Conservation (phyloP, 1,140 invertebrate genomes). For the Gonioctena quinquepunctata region DNA sequence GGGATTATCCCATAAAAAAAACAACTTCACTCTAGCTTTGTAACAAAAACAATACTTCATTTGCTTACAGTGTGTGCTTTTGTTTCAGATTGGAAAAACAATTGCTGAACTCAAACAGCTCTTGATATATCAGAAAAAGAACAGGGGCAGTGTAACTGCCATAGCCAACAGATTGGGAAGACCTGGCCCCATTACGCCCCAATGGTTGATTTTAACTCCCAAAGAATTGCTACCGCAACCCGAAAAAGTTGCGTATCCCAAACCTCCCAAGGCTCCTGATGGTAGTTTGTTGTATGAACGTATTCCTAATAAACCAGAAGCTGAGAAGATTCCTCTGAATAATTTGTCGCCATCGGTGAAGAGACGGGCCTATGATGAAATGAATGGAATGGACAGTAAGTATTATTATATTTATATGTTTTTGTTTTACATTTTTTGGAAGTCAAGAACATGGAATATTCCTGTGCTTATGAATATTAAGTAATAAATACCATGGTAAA, state of each 20-base stretch:
- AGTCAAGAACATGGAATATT: too few relatives aligned
- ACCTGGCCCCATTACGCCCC: slow-evolving; percentile 67
- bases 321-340: slow-evolving; percentile 67
- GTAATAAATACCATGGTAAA: too few relatives aligned
- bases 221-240: slow-evolving; percentile 75
- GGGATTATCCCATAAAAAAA: too few relatives aligned
- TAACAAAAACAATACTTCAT: too few relatives aligned
- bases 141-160: slow-evolving; percentile 72
- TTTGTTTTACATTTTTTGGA: too few relatives aligned
- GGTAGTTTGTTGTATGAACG: slow-evolving; percentile 84
- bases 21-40: too few relatives aligned
- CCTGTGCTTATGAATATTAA: too few relatives aligned
- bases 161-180: slow-evolving; percentile 78
- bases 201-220: slow-evolving; percentile 82
- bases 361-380: slow-evolving; percentile 80
- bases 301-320: slow-evolving; percentile 77
- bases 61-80: too few relatives aligned
- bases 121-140: slow-evolving; percentile 57
- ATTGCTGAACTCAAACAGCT: slow-evolving; percentile 64
- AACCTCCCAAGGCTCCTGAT: slow-evolving; percentile 84
- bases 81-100: slow-evolving; percentile 59
- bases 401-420: slow-evolving; percentile 38
- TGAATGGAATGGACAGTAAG: slow-evolving; percentile 88
- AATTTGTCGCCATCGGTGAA: slow-evolving; percentile 68
- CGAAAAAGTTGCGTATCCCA: slow-evolving; percentile 80